Evolutionary conservation across 2,797 vertebrate species (phyloP), one percentile per base, ranked within the genome.

Genomic region (Pogonophryne albipinna): DNA sequence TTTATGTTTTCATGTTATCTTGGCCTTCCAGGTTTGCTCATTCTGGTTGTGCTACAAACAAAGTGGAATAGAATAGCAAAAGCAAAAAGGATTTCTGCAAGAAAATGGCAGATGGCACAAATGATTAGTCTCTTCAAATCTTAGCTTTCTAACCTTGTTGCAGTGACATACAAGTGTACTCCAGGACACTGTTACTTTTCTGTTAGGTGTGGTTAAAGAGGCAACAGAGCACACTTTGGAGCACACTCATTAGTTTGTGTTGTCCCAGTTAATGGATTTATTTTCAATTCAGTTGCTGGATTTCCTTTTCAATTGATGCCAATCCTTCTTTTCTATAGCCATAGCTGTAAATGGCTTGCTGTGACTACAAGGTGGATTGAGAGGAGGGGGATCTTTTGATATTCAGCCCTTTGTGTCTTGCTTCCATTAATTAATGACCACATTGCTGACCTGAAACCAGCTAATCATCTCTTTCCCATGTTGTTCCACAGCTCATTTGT

Each of bases 1-100:
- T 74, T 66, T 19, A 15, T 68, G 16, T 60, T 71, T n/a, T 66
- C 23, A 23, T 20, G 41, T 59, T 58, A 23, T 75, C 62, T 64
- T 45, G 59, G 52, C 60, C 49, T 34, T 56, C 14, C 12, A 23
- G 19, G 13, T 55, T 76, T 55, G 16, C 47, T 81, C 65, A 50
- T 23, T 50, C 2, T 3, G 45, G n/a, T 31, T 53, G 3, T 59
- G 34, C 27, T 49, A 69, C 20, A 55, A 55, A 20, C 10, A 27
- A 20, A 42, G n/a, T 50, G 34, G 15, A 42, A 31, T 19, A 23
- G n/a, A 70, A 53, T 5, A 41, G 1, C 8, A 7, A 10, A 16
- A 31, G 16, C 14, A 34, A 56, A 56, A 63, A 55, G 0, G 3
- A 49, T 71, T 57, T 58, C 17, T 42, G 51, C 17, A 55, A 23